Evolutionary conservation across 2,888 invertebrate genomes (phyloP).

Genomic region (Germaria angustata): DNA sequence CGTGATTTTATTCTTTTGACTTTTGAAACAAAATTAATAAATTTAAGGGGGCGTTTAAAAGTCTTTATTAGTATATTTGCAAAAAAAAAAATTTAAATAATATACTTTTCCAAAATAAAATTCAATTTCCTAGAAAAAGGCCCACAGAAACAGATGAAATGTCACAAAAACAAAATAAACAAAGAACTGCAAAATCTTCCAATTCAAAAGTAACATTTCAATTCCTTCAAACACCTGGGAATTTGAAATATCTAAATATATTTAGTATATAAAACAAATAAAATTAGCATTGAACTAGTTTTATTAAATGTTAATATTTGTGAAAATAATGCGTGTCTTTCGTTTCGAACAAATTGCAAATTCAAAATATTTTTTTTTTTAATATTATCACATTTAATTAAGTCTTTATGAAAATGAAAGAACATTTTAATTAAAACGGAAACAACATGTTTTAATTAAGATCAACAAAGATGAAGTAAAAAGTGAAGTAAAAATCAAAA

Average conservation of each 20-base stretch:
- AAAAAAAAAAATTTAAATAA: neutral
- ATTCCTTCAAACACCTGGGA: slow-evolving; percentile 49
- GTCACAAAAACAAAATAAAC: neutral
- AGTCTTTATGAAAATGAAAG: neutral
- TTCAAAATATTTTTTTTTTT: neutral
- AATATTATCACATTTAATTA: slow-evolving; percentile 22
- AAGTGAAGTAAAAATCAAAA: neutral
- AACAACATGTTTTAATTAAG: neutral
- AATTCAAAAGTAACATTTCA: slow-evolving; percentile 14
- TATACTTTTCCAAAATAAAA: slow-evolving; percentile 36
- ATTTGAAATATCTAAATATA: neutral
- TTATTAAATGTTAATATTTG: slow-evolving; percentile 34
- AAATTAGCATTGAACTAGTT: slow-evolving; percentile 63
- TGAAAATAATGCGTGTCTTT: neutral
- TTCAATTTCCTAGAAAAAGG: slow-evolving; percentile 3
- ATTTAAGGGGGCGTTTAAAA: slow-evolving; percentile 56
- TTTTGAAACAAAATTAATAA: slow-evolving; percentile 20
- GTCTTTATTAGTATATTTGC: slow-evolving; percentile 25
- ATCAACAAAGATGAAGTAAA: neutral
- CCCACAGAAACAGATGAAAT: slow-evolving; percentile 19
- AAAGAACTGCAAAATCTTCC: too few species aligned
- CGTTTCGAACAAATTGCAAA: neutral
- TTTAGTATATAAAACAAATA: neutral
- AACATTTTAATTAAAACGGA: neutral
- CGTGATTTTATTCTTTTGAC: neutral